Base-by-base conservation (phyloP, 2,888 invertebrate species). In the Drosophila melanosoma region DNA sequence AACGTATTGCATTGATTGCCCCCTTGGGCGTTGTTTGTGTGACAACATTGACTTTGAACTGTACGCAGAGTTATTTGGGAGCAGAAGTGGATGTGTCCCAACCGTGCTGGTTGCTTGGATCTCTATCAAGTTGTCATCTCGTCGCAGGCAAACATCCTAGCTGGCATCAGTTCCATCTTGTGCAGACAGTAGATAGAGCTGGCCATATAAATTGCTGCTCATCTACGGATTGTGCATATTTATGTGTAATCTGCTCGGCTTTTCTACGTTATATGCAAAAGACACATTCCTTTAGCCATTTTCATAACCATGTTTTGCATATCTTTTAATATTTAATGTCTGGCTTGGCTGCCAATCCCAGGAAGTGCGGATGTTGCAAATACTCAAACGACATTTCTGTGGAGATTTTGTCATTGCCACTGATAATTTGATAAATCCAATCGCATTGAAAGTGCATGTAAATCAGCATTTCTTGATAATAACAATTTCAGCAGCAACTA, bases 251-350 rank as follows among this genome's bases (percentile, higher is more conserved):
- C 66, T 76, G 51, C 51, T 66, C 56, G 40, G 59, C 68, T 79
- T 74, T 54, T 40, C 26, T 36, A 64, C 68, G 82, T 84, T 82
- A 87, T 84, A 83, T 89, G 74, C 87, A 89, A 75, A 69, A 77
- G 66, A 62, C 61, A 64, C 68, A 35, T 49, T 17, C 45, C 20
- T 12, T 57, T 26, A 29, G 17, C n/a, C 17, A 15, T 61, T 54
- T 52, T 63, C 42, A 57, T 63, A 61, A 56, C 70, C 69, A 57
- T 59, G 72, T 73, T 61, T 54, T 52, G 61, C 42, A 89, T 83
- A 83, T 76, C 74, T 89, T 85, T 78, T 78, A 83, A 85, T 85
- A 87, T 66, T 32, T 49, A 79, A 66, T 72, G 29, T 51, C 4
- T 36, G 51, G 51, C 36, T 65, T 36, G 48, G 61, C 35, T 59